phyloP scores from a whole-genome alignment of 2,797 vertebrate species.

The Semaprochilodus insignis region DNA sequence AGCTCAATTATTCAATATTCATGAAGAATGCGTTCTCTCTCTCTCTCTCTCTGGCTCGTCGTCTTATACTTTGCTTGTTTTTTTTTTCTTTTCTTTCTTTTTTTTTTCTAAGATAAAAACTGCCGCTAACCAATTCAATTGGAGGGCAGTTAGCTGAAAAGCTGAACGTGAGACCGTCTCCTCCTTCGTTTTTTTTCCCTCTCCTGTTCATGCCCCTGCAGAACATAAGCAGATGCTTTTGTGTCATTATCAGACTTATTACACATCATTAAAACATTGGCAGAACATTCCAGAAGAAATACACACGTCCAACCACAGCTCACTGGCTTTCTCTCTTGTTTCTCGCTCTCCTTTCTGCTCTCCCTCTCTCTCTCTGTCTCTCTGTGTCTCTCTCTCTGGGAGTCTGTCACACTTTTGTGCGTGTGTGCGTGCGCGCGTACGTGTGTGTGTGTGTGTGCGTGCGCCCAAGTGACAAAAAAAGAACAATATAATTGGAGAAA shows the following conservation, averaged over 20 bases:
- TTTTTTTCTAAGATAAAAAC: conserved; percentile 59
- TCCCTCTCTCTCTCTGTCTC: conserved; percentile 10
- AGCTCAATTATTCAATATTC: conserved; percentile 72
- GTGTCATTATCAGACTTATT: conserved; percentile 83
- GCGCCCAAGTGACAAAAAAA: conserved; percentile 86
- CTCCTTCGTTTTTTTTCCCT: conserved; percentile 48
- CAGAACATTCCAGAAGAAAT: conserved; percentile 69
- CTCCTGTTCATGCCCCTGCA: background rate
- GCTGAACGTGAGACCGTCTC: conserved; percentile 41
- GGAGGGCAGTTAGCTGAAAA: conserved; percentile 58
- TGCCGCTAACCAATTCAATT: conserved; percentile 50
- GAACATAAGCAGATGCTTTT: conserved; percentile 70
- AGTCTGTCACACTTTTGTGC: conserved; percentile 54
- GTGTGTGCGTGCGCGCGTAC: conserved; percentile 52
- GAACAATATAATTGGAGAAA: conserved; percentile 98
- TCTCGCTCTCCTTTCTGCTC: background rate
- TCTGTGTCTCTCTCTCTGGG: conserved; percentile 17
- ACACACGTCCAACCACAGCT: conserved; percentile 22
- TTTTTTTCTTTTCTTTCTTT: conserved; percentile 64
- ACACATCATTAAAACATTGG: conserved; percentile 83
- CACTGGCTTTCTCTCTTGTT: conserved; percentile 9
- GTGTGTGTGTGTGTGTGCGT: conserved; percentile 64
- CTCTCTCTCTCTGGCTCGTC: conserved; percentile 61
- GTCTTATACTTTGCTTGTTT: conserved; percentile 69
- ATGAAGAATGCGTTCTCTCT: conserved; percentile 68